Evolutionary conservation across 2,797 vertebrate species (phyloP).

Genomic region (Takifugu ocellatus): DNA sequence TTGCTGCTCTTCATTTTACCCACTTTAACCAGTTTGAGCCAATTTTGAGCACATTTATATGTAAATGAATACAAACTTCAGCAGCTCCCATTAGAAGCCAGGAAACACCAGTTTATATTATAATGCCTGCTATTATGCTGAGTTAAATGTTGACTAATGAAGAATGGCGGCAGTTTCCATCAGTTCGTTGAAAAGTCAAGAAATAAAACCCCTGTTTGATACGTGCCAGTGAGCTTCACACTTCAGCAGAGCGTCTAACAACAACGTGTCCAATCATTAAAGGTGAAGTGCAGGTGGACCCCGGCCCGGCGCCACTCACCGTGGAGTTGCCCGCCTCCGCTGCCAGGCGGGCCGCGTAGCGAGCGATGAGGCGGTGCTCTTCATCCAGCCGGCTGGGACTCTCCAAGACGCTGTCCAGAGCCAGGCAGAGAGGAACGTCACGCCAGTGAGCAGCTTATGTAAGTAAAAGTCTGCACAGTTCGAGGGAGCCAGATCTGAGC

Average conservation of each 20-base stretch:
- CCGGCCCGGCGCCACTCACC: slow-evolving; percentile 71
- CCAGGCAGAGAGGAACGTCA: slow-evolving; percentile 39
- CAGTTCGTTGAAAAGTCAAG: no score
- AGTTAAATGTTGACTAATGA: no score
- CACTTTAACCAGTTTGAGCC: no score
- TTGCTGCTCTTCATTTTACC: no score
- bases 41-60: no score
- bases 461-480: slow-evolving; percentile 17
- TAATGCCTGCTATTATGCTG: no score
- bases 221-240: not conserved
- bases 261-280: slow-evolving; percentile 21
- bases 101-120: no score
- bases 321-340: slow-evolving; percentile 89
- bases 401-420: slow-evolving; percentile 83
- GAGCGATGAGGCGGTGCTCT: slow-evolving; percentile 93
- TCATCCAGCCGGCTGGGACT: slow-evolving; percentile 93
- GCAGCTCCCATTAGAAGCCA: no score
- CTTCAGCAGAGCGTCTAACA: slow-evolving; percentile 5
- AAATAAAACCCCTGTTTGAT: no score
- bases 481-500: not conserved
- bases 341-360: slow-evolving; percentile 91
- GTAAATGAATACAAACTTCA: no score
- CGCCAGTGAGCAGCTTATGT: slow-evolving; percentile 16
- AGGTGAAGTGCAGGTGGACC: slow-evolving; percentile 13
- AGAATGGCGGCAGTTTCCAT: no score